Percentiles rank a stretch among this genome's conserved stretches.
phyloP scores from a whole-genome alignment of 2,888 invertebrate species.

The Dryococelus australis region DNA sequence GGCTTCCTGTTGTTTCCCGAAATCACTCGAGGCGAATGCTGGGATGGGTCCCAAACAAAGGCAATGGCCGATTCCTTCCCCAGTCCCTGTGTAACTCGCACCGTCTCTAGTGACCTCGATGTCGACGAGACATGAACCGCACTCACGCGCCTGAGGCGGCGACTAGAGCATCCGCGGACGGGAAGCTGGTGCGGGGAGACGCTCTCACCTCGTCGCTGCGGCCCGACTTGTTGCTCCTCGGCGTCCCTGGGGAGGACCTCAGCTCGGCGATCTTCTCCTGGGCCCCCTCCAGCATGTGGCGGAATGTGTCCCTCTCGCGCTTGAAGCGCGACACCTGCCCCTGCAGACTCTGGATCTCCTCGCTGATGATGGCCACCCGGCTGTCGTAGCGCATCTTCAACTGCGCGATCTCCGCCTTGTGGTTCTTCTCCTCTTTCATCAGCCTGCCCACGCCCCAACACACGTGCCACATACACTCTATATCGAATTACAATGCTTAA shows the following conservation, averaged over 20 bases:
- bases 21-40: no score
- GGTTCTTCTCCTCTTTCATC: conserved; percentile 51
- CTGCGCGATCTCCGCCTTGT: conserved; percentile 80
- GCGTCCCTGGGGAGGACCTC: conserved; percentile 65
- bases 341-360: conserved; percentile 84
- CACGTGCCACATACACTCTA: no score
- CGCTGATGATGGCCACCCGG: conserved; percentile 79
- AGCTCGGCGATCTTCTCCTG: conserved; percentile 84
- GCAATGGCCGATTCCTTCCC: no score
- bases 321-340: conserved; percentile 82
- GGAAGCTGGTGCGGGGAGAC: neutral
- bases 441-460: conserved; percentile 44
- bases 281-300: conserved; percentile 87
- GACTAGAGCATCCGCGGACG: no score
- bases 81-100: no score
- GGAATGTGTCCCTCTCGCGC: conserved; percentile 86
- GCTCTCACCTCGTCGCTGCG: conserved; percentile 74
- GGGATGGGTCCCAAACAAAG: no score
- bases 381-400: conserved; percentile 86
- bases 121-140: no score
- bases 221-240: conserved; percentile 56
- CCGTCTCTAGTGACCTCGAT: no score
- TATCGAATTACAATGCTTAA: no score
- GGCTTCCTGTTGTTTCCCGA: no score
- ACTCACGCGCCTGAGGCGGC: no score